Base-by-base conservation (phyloP, 37 sponge, comb jelly and placozoan species). In the Bolinopsis microptera region DNA sequence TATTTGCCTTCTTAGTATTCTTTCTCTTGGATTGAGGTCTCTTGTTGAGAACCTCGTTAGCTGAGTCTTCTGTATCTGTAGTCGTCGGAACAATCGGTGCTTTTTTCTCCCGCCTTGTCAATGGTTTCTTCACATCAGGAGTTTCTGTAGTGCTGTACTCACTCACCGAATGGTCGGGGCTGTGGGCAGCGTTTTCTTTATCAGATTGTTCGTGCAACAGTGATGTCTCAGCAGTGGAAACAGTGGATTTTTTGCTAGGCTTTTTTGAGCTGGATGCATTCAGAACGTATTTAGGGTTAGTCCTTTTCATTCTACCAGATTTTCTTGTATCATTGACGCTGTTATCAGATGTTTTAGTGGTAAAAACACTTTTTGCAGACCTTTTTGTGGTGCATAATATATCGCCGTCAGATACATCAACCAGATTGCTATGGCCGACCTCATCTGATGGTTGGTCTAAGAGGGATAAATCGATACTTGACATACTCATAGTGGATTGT, bases 131-230 rank as follows among this genome's bases (percentile, higher is more conserved):
- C 9, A 77, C 36, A 9, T 34, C 35, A 5, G 80, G 80, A 35
- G 80, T 77, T 77, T 77, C 80, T 35, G 80, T 77, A 32, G 80
- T 77, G 80, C 80, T 77, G 80, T 77, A 77, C 32, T 77, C 80
- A 34, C 80, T 77, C 33, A 36, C 32, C 9, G 80, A 77, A 34
- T 35, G 3, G 32, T 77, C 80, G 9, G 28, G 80, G 5, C 13
- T 1, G 37, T 77, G 5, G 13, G 61, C 13, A 18, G 13, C 5
- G 13, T 48, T 48, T 18, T 48, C 13, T 13, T 13, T 48, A 13
- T 48, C 61, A 18, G 61, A 48, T 48, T 5, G 5, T 48, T 48
- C 9, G 13, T 48, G 9, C 13, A 13, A 48, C 13, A 18, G 5
- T 13, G 61, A 48, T 18, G 61, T 18, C 9, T 48, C 61, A 18